Evolutionary conservation across 1,140 invertebrate species (phyloP), one percentile per base, ranked within the genome.

Genomic region (Temnothorax curvispinosus): DNA sequence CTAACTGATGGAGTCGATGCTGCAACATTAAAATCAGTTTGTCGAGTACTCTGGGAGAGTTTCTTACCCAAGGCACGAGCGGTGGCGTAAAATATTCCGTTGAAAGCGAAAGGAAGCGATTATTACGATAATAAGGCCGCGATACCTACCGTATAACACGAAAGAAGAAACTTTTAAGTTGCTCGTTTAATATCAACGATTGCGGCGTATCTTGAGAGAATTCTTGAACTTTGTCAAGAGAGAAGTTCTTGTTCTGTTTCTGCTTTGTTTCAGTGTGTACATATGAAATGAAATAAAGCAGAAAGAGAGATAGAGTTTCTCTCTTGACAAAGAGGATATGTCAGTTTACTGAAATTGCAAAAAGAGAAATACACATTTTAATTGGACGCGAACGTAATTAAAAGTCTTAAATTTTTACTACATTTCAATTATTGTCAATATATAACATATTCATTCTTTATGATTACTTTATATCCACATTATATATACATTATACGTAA

Each of bases 21-120:
- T 99, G 96, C 97, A 98, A 84, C 98, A 99, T 94, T 99, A 99
- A 95, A 97, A 99, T 93, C 98, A 99, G 97, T 96, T 99, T n/a
- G 98, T 99, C 78, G 98, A 98, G 94, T 98, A 98, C 93, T 99
- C n/a, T n/a, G 98, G 98, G 98, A 99, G 94, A 97, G 97, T 15
- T 99, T 99, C 95, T 95, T 99, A 82, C 99, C 99, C 2, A 98
- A 99, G 95, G 98, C 98, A 11, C 97, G 98, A 95, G 97, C 98
- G 71, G 98, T 98, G 94, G 97, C 97, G 95, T 97, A 96, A 96
- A n/a, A 92, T 89, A 93, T 94, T 93, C 89, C 90, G 32, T 82
- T 82, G 47, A 69, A n/a, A n/a, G n/a, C n/a, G n/a, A n/a, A 80
- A 5, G 71, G 52, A 56, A 81, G 71, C 54, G 27, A 47, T n/a